A percentile compares a stretch with the other conserved stretches of the same genome.
phyloP scores from a whole-genome alignment of 1,140 invertebrate genomes.

The Leptinotarsa texana region DNA sequence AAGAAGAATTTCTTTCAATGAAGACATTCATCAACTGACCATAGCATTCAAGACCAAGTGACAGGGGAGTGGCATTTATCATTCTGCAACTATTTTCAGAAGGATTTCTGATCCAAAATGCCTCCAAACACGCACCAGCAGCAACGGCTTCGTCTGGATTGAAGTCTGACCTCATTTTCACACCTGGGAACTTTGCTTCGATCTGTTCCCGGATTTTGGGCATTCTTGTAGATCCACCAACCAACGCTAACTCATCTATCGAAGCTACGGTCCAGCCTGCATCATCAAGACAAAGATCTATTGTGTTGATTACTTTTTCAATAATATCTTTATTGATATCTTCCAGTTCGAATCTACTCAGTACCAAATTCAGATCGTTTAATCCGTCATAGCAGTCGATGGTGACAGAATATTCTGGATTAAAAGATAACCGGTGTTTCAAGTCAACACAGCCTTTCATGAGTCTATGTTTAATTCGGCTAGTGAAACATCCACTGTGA shows the following conservation, averaged over 20 bases:
- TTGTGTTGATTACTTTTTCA: constrained; percentile 20
- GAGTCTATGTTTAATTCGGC: constrained; percentile 9
- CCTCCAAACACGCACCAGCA: constrained; percentile 37
- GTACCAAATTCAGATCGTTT: constrained; percentile 8
- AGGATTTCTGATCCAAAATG: constrained; percentile 21
- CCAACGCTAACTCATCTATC: constrained; percentile 26
- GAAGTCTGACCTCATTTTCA: constrained; percentile 28
- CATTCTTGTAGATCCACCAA: constrained; percentile 31
- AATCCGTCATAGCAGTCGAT: constrained; percentile 30
- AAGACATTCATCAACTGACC: constrained; percentile 19
- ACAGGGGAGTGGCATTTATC: constrained; percentile 22
- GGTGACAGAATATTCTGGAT: background rate
- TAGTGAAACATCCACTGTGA: background rate
- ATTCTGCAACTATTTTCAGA: constrained; percentile 2
- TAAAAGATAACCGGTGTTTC: constrained; percentile 11
- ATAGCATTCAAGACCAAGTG: constrained; percentile 13
- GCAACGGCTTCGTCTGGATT: constrained; percentile 36
- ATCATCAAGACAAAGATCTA: constrained; percentile 32
- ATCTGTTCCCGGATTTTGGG: constrained; percentile 24
- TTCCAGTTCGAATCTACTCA: constrained; percentile 15
- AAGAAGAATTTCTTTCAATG: constrained; percentile 20
- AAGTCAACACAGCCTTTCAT: constrained; percentile 15
- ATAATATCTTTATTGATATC: constrained; percentile 4
- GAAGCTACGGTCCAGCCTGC: constrained; percentile 9
- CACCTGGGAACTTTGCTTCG: background rate